Evolutionary conservation across 2,888 invertebrate species (phyloP).

Genomic region (Onthophagus sagittarius): DNA sequence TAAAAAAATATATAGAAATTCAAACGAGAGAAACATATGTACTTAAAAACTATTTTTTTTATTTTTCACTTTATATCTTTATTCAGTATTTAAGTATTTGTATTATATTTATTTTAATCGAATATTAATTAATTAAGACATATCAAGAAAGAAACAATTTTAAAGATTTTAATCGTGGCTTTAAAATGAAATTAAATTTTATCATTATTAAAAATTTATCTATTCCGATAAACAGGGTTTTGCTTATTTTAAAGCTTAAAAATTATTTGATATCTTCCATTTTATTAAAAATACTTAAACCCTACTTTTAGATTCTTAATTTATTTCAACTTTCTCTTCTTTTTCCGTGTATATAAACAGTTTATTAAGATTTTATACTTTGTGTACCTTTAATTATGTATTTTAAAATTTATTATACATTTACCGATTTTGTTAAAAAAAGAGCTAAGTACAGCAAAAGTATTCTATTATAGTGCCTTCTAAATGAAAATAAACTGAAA

Average conservation of each 20-base stretch:
- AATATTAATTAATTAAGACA: constrained; percentile 5
- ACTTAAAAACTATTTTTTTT: neutral
- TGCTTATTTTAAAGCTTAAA: neutral
- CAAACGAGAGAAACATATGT: neutral
- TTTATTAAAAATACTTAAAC: constrained; percentile 3
- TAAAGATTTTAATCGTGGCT: constrained; percentile 7
- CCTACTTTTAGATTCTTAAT: constrained; percentile 7
- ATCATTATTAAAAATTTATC: neutral
- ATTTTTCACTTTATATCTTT: neutral
- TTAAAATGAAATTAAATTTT: neutral
- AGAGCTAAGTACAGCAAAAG: neutral
- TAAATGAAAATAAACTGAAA: neutral
- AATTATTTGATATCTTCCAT: constrained; percentile 6
- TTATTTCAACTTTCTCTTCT: neutral
- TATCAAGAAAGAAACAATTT: neutral
- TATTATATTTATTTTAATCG: constrained; percentile 14
- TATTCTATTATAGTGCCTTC: constrained; percentile 16
- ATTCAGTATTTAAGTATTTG: constrained; percentile 16
- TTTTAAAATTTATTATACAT: neutral
- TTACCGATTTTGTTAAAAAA: neutral
- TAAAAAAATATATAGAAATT: neutral
- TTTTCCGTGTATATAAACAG: neutral
- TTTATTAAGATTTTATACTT: constrained; percentile 14
- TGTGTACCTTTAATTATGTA: constrained; percentile 12
- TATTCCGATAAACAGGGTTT: neutral